Evolutionary conservation across 1,140 invertebrate genomes (phyloP).

Genomic region (Cyphomyrmex costatus): DNA sequence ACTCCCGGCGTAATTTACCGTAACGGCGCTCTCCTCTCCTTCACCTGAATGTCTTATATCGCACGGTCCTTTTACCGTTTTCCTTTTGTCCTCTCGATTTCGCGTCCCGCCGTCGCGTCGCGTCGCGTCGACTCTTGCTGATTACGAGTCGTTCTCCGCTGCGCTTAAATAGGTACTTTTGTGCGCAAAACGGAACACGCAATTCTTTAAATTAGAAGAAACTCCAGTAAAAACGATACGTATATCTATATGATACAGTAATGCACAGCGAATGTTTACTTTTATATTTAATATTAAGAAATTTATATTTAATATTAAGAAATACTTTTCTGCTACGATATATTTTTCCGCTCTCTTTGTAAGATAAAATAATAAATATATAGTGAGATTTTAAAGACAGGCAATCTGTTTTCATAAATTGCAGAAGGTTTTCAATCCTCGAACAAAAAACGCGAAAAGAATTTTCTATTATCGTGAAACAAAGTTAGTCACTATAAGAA

Average conservation of each 20-base stretch:
- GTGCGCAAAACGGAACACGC: neutral
- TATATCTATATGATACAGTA: neutral
- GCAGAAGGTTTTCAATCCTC: slow-evolving; percentile 20
- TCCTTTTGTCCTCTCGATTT: slow-evolving; percentile 28
- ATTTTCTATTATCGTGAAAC: slow-evolving; percentile 41
- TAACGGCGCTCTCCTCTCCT: slow-evolving; percentile 64
- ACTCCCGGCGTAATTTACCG: slow-evolving; percentile 77
- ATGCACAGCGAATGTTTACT: neutral
- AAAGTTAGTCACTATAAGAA: slow-evolving; percentile 46
- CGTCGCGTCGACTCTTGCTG: neutral
- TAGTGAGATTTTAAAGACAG: slow-evolving; percentile 8
- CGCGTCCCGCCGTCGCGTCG: neutral
- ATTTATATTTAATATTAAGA: neutral
- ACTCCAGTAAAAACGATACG: neutral
- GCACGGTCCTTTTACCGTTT: neutral
- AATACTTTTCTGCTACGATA: neutral
- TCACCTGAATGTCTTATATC: slow-evolving; percentile 19
- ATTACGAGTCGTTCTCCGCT: slow-evolving; percentile 5
- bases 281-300: neutral
- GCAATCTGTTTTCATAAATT: slow-evolving; percentile 43
- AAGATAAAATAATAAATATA: neutral
- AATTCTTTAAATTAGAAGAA: neutral
- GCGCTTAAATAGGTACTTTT: slow-evolving; percentile 3
- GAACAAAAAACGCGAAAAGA: slow-evolving; percentile 30
- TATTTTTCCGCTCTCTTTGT: neutral